Percentiles rank a stretch among this genome's conserved stretches.
Conservation (phyloP, 1,140 invertebrate species). For the Adoxophyes honmai region DNA sequence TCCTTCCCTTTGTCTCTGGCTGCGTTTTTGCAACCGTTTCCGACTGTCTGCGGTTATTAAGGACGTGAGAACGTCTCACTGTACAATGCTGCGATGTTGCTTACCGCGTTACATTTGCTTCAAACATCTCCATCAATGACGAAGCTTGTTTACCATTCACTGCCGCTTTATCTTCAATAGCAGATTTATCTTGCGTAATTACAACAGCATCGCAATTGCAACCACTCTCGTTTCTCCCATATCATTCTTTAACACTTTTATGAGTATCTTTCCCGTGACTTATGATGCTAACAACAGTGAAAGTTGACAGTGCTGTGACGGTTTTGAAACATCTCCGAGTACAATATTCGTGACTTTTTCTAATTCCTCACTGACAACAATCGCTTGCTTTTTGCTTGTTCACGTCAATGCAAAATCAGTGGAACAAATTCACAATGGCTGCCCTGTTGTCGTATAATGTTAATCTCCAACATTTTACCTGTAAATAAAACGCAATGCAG, state of each 20-base stretch:
- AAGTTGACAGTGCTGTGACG: background rate
- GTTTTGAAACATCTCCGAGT: background rate
- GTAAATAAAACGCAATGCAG: constrained; percentile 3
- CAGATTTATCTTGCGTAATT: constrained; percentile 14
- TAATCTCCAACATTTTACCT: background rate
- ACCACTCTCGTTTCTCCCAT: background rate
- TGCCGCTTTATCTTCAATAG: constrained; percentile 10
- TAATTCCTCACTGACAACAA: constrained; percentile 1
- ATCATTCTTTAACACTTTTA: background rate
- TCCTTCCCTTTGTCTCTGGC: constrained; percentile 54
- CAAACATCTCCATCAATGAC: constrained; percentile 29
- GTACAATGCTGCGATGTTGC: constrained; percentile 26
- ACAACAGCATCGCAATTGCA: constrained; percentile 10
- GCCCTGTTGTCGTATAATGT: constrained; percentile 3
- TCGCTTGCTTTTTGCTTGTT: background rate
- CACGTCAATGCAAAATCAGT: constrained; percentile 7
- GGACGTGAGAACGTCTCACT: constrained; percentile 49
- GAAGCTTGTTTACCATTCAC: constrained; percentile 28
- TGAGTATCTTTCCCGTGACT: background rate
- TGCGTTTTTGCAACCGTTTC: constrained; percentile 63
- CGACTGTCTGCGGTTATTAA: constrained; percentile 55
- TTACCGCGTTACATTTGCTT: constrained; percentile 40
- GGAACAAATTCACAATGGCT: constrained; percentile 6
- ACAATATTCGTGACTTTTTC: constrained; percentile 6
- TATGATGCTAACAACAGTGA: constrained; percentile 13